Conservation (phyloP, 2,113 vertebrate species). For the Trichomycterus rosablanca region DNA sequence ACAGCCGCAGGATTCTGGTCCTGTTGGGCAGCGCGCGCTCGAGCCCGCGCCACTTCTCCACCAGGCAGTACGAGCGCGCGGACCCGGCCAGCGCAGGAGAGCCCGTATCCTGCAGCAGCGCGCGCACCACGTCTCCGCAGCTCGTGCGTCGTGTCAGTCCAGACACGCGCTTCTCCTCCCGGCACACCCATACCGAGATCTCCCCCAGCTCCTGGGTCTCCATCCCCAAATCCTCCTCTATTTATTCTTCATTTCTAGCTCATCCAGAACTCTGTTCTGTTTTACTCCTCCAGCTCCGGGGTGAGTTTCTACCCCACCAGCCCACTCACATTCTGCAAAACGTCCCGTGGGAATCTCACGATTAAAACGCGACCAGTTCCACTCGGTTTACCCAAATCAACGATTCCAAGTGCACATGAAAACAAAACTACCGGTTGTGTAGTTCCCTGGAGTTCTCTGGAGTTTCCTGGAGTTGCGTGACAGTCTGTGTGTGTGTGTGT, state of each 20-base stretch:
- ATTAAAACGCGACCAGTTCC: too few relatives aligned
- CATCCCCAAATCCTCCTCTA: slow-evolving; percentile 53
- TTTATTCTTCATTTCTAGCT: neutral
- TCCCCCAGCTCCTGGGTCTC: slow-evolving; percentile 76
- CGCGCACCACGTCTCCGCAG: slow-evolving; percentile 86
- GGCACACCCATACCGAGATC: slow-evolving; percentile 91
- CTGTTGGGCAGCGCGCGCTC: slow-evolving; percentile 90
- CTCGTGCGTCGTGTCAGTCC: slow-evolving; percentile 86
- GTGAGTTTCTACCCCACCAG: too few relatives aligned
- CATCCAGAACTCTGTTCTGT: neutral
- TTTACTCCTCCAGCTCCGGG: too few relatives aligned
- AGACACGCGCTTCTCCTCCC: slow-evolving; percentile 91
- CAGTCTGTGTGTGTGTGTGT: too few relatives aligned
- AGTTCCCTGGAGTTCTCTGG: too few relatives aligned
- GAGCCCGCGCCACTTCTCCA: slow-evolving; percentile 95
- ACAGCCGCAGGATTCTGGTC: slow-evolving; percentile 86
- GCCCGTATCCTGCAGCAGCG: slow-evolving; percentile 83
- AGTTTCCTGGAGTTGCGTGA: too few relatives aligned
- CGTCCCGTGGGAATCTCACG: too few relatives aligned
- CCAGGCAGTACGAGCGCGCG: slow-evolving; percentile 85
- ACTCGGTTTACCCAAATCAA: too few relatives aligned
- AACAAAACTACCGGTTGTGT: too few relatives aligned
- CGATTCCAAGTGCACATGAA: too few relatives aligned
- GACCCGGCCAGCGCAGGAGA: slow-evolving; percentile 77
- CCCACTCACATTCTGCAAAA: too few relatives aligned